Conservation (phyloP, 2,113 vertebrate species). For the Nibea coibor region DNA sequence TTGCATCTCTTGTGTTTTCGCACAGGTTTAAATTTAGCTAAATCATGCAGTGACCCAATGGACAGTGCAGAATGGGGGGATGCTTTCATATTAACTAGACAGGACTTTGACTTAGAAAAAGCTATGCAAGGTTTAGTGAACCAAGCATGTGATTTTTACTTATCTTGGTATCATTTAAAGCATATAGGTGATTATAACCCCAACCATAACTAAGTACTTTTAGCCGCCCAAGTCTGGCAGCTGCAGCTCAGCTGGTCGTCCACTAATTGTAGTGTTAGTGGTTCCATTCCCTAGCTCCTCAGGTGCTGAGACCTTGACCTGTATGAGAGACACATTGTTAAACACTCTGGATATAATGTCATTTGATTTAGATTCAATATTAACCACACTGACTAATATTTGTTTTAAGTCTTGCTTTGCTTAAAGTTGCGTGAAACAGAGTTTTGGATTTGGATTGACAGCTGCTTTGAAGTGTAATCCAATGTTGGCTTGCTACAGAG, state of each 20-base stretch:
- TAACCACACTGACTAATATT: not conserved
- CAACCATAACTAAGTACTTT: not conserved
- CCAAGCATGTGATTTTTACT: not conserved
- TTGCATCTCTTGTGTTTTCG: not conserved
- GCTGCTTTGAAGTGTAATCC: not conserved
- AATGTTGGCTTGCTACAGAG: conserved; percentile 36
- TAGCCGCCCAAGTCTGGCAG: no score
- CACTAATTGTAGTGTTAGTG: not conserved
- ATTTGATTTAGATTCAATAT: not conserved
- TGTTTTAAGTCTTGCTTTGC: not conserved
- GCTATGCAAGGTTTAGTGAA: no score
- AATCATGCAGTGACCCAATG: not conserved
- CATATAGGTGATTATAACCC: no score
- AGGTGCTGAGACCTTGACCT: not conserved
- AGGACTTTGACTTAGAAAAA: no score
- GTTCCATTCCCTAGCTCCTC: not conserved
- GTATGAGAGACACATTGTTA: not conserved
- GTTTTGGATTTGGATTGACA: not conserved
- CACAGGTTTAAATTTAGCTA: not conserved
- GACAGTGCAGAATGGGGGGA: no score
- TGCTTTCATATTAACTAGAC: no score
- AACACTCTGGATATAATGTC: not conserved
- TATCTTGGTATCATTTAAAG: no score
- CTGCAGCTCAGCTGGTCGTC: not conserved
- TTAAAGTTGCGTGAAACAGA: not conserved